These are phyloP conservation scores for Herpetotheres cachinnans DNA, from an alignment of 2,113 vertebrate species.

Conservation along the genomic window DNA sequence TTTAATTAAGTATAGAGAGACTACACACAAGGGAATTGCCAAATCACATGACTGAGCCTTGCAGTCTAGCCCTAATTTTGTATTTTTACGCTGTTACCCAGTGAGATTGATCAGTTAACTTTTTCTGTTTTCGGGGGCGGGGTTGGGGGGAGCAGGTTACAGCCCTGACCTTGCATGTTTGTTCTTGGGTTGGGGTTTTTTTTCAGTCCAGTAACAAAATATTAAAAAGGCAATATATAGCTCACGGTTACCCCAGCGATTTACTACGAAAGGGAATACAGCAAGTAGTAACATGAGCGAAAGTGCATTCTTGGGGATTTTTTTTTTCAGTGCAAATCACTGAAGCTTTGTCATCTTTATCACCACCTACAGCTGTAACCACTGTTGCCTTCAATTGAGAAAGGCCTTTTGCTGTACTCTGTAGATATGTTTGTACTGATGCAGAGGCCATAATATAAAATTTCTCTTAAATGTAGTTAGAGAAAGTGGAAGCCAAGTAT, in stretches of 20 bases:
- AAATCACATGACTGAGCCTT: rapidly evolving
- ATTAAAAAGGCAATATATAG: not conserved
- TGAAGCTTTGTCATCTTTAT: not conserved
- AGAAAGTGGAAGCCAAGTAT: not conserved
- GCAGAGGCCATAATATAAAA: not conserved
- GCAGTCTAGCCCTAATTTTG: not conserved
- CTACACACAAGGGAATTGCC: not conserved
- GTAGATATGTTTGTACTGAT: not conserved
- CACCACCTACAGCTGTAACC: not conserved
- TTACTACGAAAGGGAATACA: not conserved
- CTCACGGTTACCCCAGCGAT: not conserved
- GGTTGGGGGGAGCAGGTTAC: too few species aligned
- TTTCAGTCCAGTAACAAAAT: not conserved
- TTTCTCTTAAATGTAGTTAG: not conserved
- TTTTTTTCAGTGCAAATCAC: not conserved
- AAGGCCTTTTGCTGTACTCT: not conserved
- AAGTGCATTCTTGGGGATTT: not conserved
- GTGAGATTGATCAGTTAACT: not conserved
- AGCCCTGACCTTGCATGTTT: not conserved
- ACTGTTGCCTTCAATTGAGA: not conserved
- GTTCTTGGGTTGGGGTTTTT: not conserved
- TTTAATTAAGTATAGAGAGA: not conserved
- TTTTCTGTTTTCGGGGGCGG: too few species aligned
- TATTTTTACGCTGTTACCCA: not conserved
- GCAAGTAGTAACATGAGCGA: not conserved